A percentile compares a stretch with the other conserved stretches of the same genome.
phyloP scores from a whole-genome alignment of 2,888 invertebrate species.

The Laothoe populi region DNA sequence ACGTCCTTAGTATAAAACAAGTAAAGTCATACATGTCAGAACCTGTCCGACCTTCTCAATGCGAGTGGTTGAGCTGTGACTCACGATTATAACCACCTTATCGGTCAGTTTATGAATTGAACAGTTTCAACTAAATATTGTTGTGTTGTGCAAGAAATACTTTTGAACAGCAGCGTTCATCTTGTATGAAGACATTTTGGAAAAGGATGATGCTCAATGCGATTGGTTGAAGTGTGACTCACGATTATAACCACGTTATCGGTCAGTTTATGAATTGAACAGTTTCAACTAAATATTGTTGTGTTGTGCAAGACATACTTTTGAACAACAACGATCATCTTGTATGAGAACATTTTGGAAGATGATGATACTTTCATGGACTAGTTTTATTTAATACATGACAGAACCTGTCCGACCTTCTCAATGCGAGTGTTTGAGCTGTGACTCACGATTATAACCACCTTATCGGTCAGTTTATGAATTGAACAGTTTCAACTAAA shows the following conservation, averaged over 20 bases:
- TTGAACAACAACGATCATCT: no score
- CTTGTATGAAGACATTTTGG: no score
- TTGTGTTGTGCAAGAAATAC: not conserved
- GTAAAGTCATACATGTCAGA: conserved; percentile 3
- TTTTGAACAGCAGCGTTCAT: not conserved
- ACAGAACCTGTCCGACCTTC: not conserved
- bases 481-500: not conserved
- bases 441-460: conserved; percentile 16
- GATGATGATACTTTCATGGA: no score
- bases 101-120: not conserved
- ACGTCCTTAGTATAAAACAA: conserved; percentile 9
- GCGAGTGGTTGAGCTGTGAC: conserved; percentile 15
- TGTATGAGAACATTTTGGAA: no score
- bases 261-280: not conserved
- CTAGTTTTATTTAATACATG: no score
- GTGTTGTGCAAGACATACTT: not conserved
- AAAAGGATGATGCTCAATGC: conserved; percentile 7
- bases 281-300: not conserved
- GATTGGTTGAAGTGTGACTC: conserved; percentile 12
- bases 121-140: not conserved
- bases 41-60: conserved; percentile 12
- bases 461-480: conserved; percentile 2
- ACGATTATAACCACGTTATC: conserved; percentile 16
- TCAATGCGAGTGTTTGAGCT: conserved; percentile 16
- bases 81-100: conserved; percentile 14